These are phyloP conservation scores for Apaloderma vittatum DNA, from an alignment of 2,113 vertebrate genomes.

Conservation along the genomic window DNA sequence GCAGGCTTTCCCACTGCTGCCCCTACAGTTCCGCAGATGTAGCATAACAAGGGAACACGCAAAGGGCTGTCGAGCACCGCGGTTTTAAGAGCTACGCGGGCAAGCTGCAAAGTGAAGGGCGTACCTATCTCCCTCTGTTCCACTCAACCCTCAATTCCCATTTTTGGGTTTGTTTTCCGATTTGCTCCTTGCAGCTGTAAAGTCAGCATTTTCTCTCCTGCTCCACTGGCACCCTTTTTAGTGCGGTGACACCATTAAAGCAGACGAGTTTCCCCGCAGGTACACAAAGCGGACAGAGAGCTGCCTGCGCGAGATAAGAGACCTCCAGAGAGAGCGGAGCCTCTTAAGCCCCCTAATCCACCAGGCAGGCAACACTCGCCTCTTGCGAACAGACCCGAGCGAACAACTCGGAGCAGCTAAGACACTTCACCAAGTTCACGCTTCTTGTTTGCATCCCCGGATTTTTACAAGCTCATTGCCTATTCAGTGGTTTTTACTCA, in stretches of 20 bases:
- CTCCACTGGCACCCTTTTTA: neutral
- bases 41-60: neutral
- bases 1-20: constrained; percentile 10
- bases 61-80: neutral
- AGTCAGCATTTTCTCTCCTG: neutral
- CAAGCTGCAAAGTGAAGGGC: neutral
- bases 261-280: constrained; percentile 25
- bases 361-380: neutral
- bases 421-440: neutral
- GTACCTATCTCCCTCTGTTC: too few relatives aligned
- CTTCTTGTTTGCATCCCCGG: neutral
- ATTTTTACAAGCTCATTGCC: neutral
- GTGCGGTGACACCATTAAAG: neutral
- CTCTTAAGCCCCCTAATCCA: constrained; percentile 53
- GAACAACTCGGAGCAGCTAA: neutral
- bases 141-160: neutral
- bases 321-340: constrained; percentile 17
- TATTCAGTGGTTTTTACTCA: neutral
- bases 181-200: neutral
- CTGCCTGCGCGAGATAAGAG: constrained; percentile 44
- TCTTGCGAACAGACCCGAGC: neutral
- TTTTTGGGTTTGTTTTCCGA: neutral
- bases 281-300: constrained; percentile 28
- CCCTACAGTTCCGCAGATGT: constrained; percentile 6
- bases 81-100: neutral